Percentiles rank a stretch among this genome's conserved stretches.
phyloP scores from a whole-genome alignment of 2,888 invertebrate genomes.

The Julus scandinavius region DNA sequence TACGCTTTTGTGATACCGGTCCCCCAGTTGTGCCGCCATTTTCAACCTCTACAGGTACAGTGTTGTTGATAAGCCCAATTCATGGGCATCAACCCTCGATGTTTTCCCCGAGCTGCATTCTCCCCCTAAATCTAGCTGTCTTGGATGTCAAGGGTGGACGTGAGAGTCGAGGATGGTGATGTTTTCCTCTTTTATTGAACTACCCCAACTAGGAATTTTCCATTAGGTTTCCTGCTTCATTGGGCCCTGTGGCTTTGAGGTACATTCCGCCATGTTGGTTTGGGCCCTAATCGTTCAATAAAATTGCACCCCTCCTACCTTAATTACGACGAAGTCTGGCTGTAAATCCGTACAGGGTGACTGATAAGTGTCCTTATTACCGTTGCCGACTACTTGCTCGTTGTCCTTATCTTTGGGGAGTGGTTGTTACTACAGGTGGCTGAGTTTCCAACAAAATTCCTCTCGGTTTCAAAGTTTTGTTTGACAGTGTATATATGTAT shows the following conservation, averaged over 20 bases:
- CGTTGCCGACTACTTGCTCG: neutral
- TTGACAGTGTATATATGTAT: no score
- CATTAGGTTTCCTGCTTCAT: neutral
- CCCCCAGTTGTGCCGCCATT: neutral
- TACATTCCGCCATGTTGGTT: neutral
- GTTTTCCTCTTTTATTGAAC: neutral
- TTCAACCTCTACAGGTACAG: neutral
- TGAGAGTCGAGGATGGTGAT: neutral
- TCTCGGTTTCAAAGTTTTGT: neutral
- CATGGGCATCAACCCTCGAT: neutral
- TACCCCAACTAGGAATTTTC: neutral
- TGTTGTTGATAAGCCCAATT: neutral
- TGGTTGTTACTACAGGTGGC: neutral
- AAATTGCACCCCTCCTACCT: neutral
- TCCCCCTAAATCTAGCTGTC: neutral
- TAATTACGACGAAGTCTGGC: neutral
- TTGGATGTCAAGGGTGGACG: neutral
- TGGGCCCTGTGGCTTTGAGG: neutral
- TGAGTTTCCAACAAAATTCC: slow-evolving; percentile 7
- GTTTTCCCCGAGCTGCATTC: neutral
- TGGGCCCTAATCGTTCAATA: neutral
- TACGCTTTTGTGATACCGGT: neutral
- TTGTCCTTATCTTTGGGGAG: neutral
- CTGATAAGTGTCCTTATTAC: slow-evolving; percentile 4
- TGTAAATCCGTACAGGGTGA: neutral